These are phyloP conservation scores for Cydia strobilella DNA, from an alignment of 1,140 invertebrate species.

Conservation along the genomic window DNA sequence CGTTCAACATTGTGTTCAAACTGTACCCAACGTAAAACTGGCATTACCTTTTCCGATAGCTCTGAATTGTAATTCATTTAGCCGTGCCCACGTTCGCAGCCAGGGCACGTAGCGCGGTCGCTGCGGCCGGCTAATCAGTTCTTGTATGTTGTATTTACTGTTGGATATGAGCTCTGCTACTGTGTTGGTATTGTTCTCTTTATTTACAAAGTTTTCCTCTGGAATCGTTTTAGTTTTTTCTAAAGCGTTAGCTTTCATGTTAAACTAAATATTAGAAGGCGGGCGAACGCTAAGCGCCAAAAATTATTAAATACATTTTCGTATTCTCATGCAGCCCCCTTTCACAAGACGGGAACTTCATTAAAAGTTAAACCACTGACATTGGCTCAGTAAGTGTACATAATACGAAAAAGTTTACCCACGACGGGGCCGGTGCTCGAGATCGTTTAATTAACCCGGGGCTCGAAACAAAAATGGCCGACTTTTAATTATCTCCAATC, in stretches of 20 bases:
- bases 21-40: constrained; percentile 2
- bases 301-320: constrained; percentile 15
- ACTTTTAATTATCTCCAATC: constrained; percentile 52
- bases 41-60: constrained; percentile 21
- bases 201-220: constrained; percentile 8
- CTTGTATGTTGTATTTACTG: constrained; percentile 29
- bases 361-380: constrained; percentile 51
- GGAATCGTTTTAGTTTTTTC: constrained; percentile 18
- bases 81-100: constrained; percentile 18
- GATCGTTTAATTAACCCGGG: constrained; percentile 51
- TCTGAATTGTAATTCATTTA: constrained; percentile 31
- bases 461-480: constrained; percentile 46
- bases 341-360: constrained; percentile 42
- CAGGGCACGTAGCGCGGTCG: constrained; percentile 27
- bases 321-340: constrained; percentile 27
- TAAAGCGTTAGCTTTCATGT: constrained; percentile 11
- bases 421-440: constrained; percentile 35
- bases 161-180: constrained; percentile 28
- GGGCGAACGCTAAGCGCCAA: background rate
- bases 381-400: constrained; percentile 38
- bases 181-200: constrained; percentile 20
- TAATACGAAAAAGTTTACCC: constrained; percentile 49
- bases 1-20: constrained; percentile 23
- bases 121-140: constrained; percentile 17
- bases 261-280: constrained; percentile 36